Evolutionary conservation across 2,888 invertebrate species (phyloP).

Genomic region (Lordiphosa fenestrarum): DNA sequence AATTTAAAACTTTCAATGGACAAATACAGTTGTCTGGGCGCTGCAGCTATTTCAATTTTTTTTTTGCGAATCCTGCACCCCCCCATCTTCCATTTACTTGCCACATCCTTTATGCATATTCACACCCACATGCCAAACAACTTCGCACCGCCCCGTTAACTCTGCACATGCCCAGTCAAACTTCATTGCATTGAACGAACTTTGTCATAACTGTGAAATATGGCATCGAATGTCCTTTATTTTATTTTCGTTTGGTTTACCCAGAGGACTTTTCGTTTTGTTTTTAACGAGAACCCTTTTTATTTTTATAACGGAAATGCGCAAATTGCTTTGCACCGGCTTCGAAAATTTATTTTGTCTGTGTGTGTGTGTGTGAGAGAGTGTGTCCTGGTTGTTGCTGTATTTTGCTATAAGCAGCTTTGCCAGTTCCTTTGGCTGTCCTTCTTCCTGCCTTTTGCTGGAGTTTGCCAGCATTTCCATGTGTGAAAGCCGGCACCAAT

Average conservation of each 20-base stretch:
- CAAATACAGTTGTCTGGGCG: no score
- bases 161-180: conserved; percentile 6
- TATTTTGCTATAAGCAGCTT: conserved; percentile 71
- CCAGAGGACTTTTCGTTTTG: conserved; percentile 50
- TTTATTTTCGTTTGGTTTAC: conserved; percentile 23
- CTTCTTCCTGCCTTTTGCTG: conserved; percentile 58
- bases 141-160: no score
- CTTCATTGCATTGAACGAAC: conserved; percentile 30
- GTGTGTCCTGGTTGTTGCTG: conserved; percentile 42
- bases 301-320: conserved; percentile 70
- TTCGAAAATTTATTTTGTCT: conserved; percentile 52
- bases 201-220: conserved; percentile 61
- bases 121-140: not conserved
- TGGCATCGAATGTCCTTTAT: conserved; percentile 38
- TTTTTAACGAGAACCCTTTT: conserved; percentile 73
- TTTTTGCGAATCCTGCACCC: no score
- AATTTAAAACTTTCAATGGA: no score
- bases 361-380: conserved; percentile 22
- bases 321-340: conserved; percentile 74
- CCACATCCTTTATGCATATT: no score
- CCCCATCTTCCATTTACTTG: no score
- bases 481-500: conserved; percentile 59
- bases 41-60: no score
- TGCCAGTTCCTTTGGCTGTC: conserved; percentile 33
- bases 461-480: conserved; percentile 74